These are phyloP conservation scores for Lysiphlebus fabarum DNA, from an alignment of 1,140 invertebrate species.

Conservation along the genomic window DNA sequence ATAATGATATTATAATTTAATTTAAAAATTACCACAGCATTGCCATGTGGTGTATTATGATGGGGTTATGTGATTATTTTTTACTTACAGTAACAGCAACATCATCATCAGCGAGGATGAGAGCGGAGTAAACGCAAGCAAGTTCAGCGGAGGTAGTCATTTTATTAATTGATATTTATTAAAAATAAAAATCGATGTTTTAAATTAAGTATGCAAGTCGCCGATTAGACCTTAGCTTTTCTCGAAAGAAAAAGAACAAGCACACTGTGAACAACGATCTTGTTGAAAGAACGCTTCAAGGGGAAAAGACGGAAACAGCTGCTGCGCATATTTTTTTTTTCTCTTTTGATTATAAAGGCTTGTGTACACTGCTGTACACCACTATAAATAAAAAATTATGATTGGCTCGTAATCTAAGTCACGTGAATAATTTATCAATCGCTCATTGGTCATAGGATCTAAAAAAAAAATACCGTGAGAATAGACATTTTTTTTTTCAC, in stretches of 20 bases:
- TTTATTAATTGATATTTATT: conserved; percentile 54
- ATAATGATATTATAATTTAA: too few relatives aligned
- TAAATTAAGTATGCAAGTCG: conserved; percentile 70
- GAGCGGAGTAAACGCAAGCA: conserved; percentile 94
- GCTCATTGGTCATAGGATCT: too few relatives aligned
- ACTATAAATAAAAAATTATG: too few relatives aligned
- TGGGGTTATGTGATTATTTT: neutral
- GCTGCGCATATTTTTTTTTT: too few relatives aligned
- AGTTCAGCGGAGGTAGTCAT: conserved; percentile 91
- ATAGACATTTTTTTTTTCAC: too few relatives aligned
- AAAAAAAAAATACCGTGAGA: too few relatives aligned
- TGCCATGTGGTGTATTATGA: too few relatives aligned
- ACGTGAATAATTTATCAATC: too few relatives aligned
- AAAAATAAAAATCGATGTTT: conserved; percentile 41
- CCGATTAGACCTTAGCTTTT: conserved; percentile 73
- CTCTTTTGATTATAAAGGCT: too few relatives aligned
- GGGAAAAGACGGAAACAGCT: neutral
- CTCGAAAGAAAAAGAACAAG: conserved; percentile 77
- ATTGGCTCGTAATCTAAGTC: too few relatives aligned
- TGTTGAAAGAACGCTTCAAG: conserved; percentile 14
- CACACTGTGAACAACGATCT: conserved; percentile 51
- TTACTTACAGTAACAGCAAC: conserved; percentile 93
- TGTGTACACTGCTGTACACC: too few relatives aligned
- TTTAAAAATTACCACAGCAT: too few relatives aligned
- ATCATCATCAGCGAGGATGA: conserved; percentile 96